Evolutionary conservation across 2,113 vertebrate genomes (phyloP).

Genomic region (Spea multiplicata): DNA sequence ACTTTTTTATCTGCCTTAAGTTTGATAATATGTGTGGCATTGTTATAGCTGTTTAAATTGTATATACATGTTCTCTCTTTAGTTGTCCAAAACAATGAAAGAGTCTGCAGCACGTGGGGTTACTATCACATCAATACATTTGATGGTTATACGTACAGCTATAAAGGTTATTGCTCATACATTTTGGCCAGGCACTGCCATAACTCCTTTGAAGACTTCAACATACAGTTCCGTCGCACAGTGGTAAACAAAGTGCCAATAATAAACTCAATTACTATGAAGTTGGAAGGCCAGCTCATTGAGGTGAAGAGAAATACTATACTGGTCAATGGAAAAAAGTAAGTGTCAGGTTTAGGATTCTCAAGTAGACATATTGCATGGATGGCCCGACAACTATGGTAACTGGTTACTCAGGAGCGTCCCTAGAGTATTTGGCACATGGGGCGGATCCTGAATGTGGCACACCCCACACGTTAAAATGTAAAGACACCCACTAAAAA

Average conservation of each 20-base stretch:
- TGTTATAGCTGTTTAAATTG: too few species aligned
- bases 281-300: constrained; percentile 55
- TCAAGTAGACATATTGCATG: background rate
- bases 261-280: constrained; percentile 59
- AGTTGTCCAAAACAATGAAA: constrained; percentile 45
- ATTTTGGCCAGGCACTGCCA: constrained; percentile 63
- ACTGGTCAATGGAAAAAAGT: constrained; percentile 55
- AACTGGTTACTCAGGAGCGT: background rate
- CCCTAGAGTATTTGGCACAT: background rate
- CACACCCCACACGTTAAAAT: too few species aligned
- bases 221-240: constrained; percentile 62
- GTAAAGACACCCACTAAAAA: background rate
- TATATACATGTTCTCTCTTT: background rate
- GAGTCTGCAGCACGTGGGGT: constrained; percentile 66
- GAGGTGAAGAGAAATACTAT: constrained; percentile 52
- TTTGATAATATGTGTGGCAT: background rate
- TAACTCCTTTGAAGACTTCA: constrained; percentile 58
- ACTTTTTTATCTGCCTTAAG: too few species aligned
- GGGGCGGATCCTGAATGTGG: too few species aligned
- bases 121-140: constrained; percentile 64
- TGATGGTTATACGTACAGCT: constrained; percentile 57
- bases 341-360: constrained; percentile 42
- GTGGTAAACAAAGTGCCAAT: constrained; percentile 7
- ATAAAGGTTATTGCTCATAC: constrained; percentile 62
- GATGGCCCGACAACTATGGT: background rate